Base-by-base conservation (phyloP, 2,888 invertebrate species). In the Thymelicus sylvestris region DNA sequence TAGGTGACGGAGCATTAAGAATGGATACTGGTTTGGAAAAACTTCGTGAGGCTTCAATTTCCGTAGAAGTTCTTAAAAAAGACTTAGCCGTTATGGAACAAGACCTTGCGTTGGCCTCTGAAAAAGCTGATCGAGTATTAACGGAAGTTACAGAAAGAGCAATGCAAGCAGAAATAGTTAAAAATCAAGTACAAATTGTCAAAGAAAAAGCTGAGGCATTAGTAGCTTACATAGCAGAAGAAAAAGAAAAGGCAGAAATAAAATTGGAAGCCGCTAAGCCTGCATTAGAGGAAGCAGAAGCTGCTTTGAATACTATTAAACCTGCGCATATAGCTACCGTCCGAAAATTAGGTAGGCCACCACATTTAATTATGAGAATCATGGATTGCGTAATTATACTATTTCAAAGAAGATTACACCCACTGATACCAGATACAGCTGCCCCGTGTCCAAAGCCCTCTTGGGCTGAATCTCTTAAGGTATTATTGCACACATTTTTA, bases 1-100 rank as follows among this genome's bases (percentile, higher is more conserved):
- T 99, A 41, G 98, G 97, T 4, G 97, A 98, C 80, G 97, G 98
- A 48, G 98, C 98, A 12, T 94, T 96, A 75, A 95, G 99, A 86
- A 99, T 99, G 98, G 98, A 99, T 84, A 98, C 98, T 4, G 99
- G 99, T 67, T 93, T 99, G 76, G 97, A 98, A 82, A 99, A 99
- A 91, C 94, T 99, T 64, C 97, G 98, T 71, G 99, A 99, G 92
- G 99, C 99, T 2, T 98, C 98, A 0, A 96, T 97, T 82, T 98
- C 98, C 0, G 99, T 99, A 0, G 97, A 98, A 89, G 95, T 98
- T 66, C 92, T 99, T 67, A 98, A 98, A 79, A 96, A 97, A 86
- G 98, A 99, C 81, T 95, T 99, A 71, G 98, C 97, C 4, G 96
- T 97, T 0, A 99, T 99, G 97, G 99, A 99, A 87, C 96, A 97